Conservation (phyloP, 64 coral and sea anemone species). For the Anthopleura sola region DNA sequence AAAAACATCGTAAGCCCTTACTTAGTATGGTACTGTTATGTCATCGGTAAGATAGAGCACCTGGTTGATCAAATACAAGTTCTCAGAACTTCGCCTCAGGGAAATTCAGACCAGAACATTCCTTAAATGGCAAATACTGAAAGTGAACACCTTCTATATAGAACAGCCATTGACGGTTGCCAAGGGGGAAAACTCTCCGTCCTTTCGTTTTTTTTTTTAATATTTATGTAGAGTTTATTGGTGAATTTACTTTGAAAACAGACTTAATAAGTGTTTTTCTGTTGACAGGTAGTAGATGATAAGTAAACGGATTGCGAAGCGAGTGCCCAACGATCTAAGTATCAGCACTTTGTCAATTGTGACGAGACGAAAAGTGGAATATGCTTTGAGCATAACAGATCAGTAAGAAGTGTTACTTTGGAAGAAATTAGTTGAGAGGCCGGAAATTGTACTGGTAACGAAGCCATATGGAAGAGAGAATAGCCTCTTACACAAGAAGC, state of each 20-base stretch:
- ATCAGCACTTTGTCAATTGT: neutral
- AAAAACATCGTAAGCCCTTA: neutral
- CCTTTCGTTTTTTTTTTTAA: neutral
- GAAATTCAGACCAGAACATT: neutral
- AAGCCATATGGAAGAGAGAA: neutral
- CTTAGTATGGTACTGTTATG: neutral
- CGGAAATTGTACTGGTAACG: slow-evolving; percentile 2
- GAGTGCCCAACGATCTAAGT: neutral
- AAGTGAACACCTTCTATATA: neutral
- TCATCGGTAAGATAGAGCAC: neutral
- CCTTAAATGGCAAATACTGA: neutral
- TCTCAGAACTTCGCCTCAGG: slow-evolving; percentile 7
- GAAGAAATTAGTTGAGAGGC: neutral
- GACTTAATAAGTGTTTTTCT: neutral
- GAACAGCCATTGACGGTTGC: neutral
- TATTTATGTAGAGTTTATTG: neutral
- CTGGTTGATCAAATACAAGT: neutral
- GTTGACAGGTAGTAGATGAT: neutral
- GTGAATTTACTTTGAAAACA: neutral
- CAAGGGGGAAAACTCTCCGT: neutral
- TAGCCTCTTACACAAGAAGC: neutral
- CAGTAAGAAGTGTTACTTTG: neutral
- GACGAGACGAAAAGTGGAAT: neutral
- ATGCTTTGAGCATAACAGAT: neutral
- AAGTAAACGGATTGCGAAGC: neutral